Conservation (phyloP, 1,140 invertebrate genomes). For the Drosophila malerkotliana region DNA sequence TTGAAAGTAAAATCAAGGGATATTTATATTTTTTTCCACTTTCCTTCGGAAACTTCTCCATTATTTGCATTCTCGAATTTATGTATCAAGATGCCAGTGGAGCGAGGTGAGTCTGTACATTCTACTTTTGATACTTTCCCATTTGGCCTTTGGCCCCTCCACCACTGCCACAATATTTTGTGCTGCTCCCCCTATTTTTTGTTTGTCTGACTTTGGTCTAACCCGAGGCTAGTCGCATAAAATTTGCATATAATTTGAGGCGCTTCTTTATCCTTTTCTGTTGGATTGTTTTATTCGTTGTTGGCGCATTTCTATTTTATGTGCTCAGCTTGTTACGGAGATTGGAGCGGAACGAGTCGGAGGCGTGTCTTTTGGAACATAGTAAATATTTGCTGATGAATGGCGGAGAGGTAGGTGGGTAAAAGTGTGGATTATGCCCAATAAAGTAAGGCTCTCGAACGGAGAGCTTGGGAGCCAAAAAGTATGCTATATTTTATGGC, state of each 20-base stretch:
- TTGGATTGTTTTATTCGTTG: constrained; percentile 25
- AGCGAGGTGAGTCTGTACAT: constrained; percentile 75
- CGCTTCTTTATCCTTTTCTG: constrained; percentile 46
- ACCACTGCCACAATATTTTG: not conserved
- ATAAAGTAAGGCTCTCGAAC: constrained; percentile 4
- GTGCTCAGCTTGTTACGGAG: constrained; percentile 34
- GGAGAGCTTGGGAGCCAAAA: not conserved
- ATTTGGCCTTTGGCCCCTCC: constrained; percentile 14
- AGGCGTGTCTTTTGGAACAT: constrained; percentile 23
- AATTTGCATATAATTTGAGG: constrained; percentile 83
- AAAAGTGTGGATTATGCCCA: not conserved
- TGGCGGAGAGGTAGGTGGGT: constrained; percentile 2
- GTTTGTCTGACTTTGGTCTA: constrained; percentile 42
- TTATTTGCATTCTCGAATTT: constrained; percentile 15
- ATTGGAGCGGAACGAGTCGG: constrained; percentile 24
- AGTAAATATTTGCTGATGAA: constrained; percentile 38
- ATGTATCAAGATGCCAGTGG: constrained; percentile 23
- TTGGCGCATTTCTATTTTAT: constrained; percentile 54
- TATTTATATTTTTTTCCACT: not conserved
- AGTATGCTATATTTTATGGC: not conserved
- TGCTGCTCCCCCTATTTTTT: not conserved
- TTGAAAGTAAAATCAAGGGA: constrained; percentile 19
- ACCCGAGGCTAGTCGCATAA: constrained; percentile 67
- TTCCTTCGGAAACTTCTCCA: not conserved
- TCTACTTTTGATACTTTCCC: constrained; percentile 71